phyloP scores from a whole-genome alignment of 2,113 vertebrate genomes.

The Proteles cristata region DNA sequence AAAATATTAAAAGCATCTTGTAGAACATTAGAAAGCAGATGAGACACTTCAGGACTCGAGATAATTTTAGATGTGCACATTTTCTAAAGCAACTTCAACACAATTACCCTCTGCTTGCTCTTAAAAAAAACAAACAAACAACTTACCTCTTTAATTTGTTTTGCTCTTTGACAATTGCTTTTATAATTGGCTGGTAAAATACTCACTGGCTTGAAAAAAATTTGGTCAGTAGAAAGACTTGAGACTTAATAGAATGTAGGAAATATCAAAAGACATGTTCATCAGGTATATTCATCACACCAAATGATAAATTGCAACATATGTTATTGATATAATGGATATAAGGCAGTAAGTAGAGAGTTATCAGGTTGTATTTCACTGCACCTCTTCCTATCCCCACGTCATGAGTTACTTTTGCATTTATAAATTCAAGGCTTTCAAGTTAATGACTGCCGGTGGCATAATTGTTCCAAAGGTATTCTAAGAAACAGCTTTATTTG shows the following conservation, averaged over 20 bases:
- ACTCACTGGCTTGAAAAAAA: slow-evolving; percentile 52
- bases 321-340: background rate
- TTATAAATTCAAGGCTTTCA: background rate
- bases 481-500: background rate
- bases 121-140: background rate
- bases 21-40: slow-evolving; percentile 88
- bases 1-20: slow-evolving; percentile 89
- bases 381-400: background rate
- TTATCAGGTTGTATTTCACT: background rate
- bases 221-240: background rate
- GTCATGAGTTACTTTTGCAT: background rate
- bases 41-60: slow-evolving; percentile 85
- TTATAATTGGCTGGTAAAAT: slow-evolving; percentile 57
- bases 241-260: background rate
- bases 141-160: slow-evolving; percentile 77
- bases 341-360: background rate
- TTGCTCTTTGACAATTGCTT: slow-evolving; percentile 72
- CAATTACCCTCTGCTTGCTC: slow-evolving; percentile 79
- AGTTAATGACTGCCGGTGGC: slow-evolving; percentile 80
- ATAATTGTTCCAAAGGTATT: slow-evolving; percentile 78
- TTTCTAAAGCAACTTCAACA: slow-evolving; percentile 81
- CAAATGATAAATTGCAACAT: background rate
- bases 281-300: background rate
- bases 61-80: slow-evolving; percentile 80
- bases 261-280: background rate